Percentiles rank a stretch among this genome's conserved stretches.
phyloP scores from a whole-genome alignment of 2,113 vertebrate genomes.

The Hemiscyllium ocellatum region DNA sequence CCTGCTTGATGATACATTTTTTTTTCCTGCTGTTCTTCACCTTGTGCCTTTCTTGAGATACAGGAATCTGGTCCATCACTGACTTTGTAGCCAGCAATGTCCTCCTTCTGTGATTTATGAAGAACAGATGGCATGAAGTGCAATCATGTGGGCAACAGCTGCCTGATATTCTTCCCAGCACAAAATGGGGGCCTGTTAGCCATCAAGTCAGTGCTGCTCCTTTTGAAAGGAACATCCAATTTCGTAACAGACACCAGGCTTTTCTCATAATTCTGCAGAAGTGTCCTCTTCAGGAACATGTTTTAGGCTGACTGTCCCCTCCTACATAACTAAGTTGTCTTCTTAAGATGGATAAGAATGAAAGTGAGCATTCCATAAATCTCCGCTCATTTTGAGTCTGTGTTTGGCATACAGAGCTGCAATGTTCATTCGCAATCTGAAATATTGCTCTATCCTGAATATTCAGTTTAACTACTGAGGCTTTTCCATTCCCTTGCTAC shows the following conservation, averaged over 20 bases:
- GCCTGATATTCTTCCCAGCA: neutral
- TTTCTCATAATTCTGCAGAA: too few relatives aligned
- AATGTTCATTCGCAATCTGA: neutral
- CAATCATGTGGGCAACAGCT: neutral
- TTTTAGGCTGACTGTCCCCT: neutral
- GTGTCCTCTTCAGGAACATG: too few relatives aligned
- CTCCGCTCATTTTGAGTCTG: neutral
- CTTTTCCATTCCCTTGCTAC: neutral
- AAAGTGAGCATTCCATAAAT: neutral
- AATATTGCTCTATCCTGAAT: neutral
- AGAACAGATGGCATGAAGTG: neutral
- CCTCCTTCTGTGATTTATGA: neutral
- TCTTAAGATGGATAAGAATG: neutral
- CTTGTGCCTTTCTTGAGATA: neutral
- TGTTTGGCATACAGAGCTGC: neutral
- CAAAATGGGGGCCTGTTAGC: too few relatives aligned
- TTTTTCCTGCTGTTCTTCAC: neutral
- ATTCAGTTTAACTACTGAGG: slow-evolving; percentile 43
- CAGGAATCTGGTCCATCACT: neutral
- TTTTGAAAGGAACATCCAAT: too few relatives aligned
- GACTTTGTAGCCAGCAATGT: neutral
- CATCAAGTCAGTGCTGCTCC: too few relatives aligned
- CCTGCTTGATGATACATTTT: too few relatives aligned
- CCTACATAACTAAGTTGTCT: neutral
- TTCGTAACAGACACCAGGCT: too few relatives aligned